Evolutionary conservation across 2,888 invertebrate genomes (phyloP).

Genomic region (Lycaena phlaeas): DNA sequence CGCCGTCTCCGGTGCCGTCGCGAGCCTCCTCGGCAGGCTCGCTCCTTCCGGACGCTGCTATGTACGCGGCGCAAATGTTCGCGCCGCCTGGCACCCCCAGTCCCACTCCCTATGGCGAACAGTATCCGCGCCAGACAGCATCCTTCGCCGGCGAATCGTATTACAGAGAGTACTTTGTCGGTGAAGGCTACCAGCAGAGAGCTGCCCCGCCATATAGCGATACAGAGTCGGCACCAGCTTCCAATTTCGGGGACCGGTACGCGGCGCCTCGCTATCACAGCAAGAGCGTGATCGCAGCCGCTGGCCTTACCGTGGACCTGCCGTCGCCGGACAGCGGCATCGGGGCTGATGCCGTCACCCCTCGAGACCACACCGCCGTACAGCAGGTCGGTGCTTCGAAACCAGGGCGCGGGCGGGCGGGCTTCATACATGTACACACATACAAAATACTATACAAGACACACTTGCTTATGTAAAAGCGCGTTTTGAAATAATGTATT

Average conservation of each 20-base stretch:
- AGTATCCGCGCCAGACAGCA: conserved; percentile 66
- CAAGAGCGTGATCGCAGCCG: conserved; percentile 81
- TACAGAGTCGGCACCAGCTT: conserved; percentile 72
- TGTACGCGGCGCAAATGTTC: conserved; percentile 81
- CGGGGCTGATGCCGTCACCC: conserved; percentile 93
- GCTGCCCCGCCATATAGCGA: conserved; percentile 72
- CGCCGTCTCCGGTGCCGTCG: conserved; percentile 76
- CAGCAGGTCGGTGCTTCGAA: conserved; percentile 82
- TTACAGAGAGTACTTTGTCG: conserved; percentile 85
- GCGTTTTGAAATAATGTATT: too few relatives aligned
- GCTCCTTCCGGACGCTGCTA: conserved; percentile 76
- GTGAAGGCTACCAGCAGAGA: conserved; percentile 75
- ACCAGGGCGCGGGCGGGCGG: conserved; percentile 59
- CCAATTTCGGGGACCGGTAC: conserved; percentile 79
- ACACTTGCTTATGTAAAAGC: conserved; percentile 11
- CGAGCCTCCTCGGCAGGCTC: conserved; percentile 71
- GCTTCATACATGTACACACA: conserved; percentile 31
- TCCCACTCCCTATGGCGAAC: conserved; percentile 74
- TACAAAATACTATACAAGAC: conserved; percentile 20
- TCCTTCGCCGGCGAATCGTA: conserved; percentile 82
- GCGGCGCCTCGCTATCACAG: conserved; percentile 81
- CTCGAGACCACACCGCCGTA: conserved; percentile 89
- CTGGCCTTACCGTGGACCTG: conserved; percentile 92
- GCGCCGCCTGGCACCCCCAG: conserved; percentile 79
- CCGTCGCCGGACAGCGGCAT: conserved; percentile 97